Conservation (phyloP, 2,888 invertebrate species). For the Sclerodermus sp. region DNA sequence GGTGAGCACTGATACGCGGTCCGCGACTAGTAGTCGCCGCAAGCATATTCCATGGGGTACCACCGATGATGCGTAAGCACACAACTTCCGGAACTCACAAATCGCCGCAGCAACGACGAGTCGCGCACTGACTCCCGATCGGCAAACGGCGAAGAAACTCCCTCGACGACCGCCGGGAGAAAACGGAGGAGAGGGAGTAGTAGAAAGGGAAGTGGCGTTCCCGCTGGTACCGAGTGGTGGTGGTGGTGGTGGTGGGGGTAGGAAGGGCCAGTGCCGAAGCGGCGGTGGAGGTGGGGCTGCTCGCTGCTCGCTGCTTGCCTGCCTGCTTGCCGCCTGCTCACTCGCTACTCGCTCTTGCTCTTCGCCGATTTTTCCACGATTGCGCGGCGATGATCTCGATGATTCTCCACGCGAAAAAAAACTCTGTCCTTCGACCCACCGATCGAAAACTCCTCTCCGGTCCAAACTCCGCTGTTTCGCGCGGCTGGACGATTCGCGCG, state of each 20-base stretch:
- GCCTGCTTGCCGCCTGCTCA: not conserved
- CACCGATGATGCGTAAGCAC: not conserved
- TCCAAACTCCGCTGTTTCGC: too few relatives aligned
- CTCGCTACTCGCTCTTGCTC: too few relatives aligned
- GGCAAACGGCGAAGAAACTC: not conserved
- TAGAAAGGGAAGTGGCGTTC: not conserved
- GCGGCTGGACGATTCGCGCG: too few relatives aligned
- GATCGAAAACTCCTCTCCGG: too few relatives aligned
- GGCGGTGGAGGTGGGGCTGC: too few relatives aligned
- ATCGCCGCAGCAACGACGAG: conserved; percentile 40
- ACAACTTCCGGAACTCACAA: conserved; percentile 3
- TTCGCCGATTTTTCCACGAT: too few relatives aligned
- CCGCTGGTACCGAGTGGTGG: not conserved
- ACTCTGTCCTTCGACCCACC: too few relatives aligned
- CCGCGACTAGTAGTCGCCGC: not conserved
- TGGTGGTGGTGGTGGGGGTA: not conserved
- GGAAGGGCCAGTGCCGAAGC: not conserved
- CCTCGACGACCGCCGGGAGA: not conserved
- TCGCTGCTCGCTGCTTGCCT: too few relatives aligned
- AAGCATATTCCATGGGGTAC: not conserved
- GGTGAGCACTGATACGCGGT: too few relatives aligned
- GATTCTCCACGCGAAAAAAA: too few relatives aligned
- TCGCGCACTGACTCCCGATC: conserved; percentile 39
- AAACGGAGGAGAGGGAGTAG: conserved; percentile 1
- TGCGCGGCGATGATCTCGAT: too few relatives aligned